Conservation (phyloP, 2,797 vertebrate species). For the Zenarchopterus dispar region DNA sequence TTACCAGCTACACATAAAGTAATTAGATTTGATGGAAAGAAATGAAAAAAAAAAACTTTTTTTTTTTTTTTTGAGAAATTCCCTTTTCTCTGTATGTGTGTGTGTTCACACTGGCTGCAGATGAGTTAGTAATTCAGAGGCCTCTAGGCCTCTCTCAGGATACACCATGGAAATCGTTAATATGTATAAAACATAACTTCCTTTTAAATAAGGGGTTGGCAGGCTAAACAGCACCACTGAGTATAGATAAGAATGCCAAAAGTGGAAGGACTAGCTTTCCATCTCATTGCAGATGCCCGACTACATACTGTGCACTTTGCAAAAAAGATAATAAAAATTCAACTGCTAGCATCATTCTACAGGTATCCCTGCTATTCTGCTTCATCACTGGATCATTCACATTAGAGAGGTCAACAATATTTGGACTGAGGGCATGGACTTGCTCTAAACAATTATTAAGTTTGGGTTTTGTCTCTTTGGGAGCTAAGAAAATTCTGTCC, state of each 20-base stretch:
- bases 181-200: conserved; percentile 61
- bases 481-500: too few species aligned
- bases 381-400: neutral
- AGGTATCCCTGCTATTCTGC: conserved; percentile 3
- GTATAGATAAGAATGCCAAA: conserved; percentile 51
- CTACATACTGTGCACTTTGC: conserved; percentile 12
- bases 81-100: conserved; percentile 12
- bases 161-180: conserved; percentile 53
- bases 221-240: conserved; percentile 51
- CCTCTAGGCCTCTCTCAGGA: conserved; percentile 60
- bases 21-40: conserved; percentile 60
- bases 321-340: conserved; percentile 16
- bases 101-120: conserved; percentile 9
- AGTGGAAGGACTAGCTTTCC: conserved; percentile 35
- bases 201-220: conserved; percentile 57
- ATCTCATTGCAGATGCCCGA: conserved; percentile 32
- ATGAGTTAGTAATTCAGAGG: conserved; percentile 46
- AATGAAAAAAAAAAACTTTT: too few species aligned
- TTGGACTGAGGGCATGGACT: neutral
- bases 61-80: conserved; percentile 33
- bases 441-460: conserved; percentile 19
- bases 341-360: neutral
- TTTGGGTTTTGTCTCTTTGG: conserved; percentile 1
- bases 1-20: conserved; percentile 35
- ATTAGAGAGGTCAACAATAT: conserved; percentile 13